Evolutionary conservation across 2,113 vertebrate genomes (phyloP).

Genomic region (Cynoglossus semilaevis): DNA sequence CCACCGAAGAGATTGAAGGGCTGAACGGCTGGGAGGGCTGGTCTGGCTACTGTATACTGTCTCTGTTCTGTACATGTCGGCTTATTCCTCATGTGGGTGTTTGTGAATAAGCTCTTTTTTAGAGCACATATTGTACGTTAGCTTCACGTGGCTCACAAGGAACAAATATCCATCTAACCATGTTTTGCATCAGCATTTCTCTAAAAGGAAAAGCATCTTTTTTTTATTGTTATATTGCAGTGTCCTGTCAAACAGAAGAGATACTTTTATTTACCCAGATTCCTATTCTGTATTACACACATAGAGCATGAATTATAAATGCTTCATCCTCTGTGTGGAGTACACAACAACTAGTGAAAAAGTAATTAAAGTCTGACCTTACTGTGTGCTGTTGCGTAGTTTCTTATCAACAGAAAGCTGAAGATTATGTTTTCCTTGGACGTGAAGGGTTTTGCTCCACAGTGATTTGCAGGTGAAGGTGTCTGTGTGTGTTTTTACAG

Average conservation of each 20-base stretch:
- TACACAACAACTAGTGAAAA: conserved; percentile 14
- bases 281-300: not conserved
- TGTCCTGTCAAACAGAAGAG: not conserved
- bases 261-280: conserved; percentile 15
- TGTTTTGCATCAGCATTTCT: no score
- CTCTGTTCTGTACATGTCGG: not conserved
- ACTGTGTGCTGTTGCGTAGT: conserved; percentile 9
- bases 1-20: not conserved
- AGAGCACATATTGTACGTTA: not conserved
- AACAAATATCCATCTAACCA: no score
- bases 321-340: conserved; percentile 5
- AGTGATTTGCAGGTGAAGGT: conserved; percentile 20
- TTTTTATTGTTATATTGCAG: not conserved
- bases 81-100: conserved; percentile 1
- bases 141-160: not conserved
- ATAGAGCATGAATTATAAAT: conserved; percentile 43
- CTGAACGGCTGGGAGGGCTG: conserved; percentile 4
- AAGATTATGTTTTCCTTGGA: conserved; percentile 18
- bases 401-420: conserved; percentile 35
- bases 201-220: no score
- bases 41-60: conserved; percentile 1
- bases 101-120: not conserved
- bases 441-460: conserved; percentile 24
- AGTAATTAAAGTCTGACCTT: conserved; percentile 29
- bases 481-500: conserved; percentile 1